A percentile compares a stretch with the other conserved stretches of the same genome.
These are phyloP conservation scores for Romanogobio albipinnatus DNA, from an alignment of 2,113 vertebrate genomes.

Conservation along the genomic window DNA sequence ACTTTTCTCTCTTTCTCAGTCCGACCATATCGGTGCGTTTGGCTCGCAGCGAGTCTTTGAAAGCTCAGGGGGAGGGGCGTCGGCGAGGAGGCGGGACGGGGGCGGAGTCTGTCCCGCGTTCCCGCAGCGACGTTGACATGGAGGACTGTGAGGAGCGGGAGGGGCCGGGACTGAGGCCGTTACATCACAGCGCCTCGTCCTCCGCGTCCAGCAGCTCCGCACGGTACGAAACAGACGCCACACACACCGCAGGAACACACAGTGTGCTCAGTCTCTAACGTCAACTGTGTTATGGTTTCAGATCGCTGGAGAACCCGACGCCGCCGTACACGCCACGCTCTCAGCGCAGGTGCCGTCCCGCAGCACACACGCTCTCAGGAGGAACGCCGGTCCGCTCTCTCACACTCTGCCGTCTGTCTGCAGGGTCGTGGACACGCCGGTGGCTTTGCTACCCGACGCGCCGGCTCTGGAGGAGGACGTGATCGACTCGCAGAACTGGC, in stretches of 20 bases:
- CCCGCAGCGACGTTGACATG: slow-evolving; percentile 93
- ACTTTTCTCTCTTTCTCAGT: slow-evolving; percentile 58
- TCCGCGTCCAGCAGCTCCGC: slow-evolving; percentile 89
- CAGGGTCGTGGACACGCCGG: slow-evolving; percentile 86
- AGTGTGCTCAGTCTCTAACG: neutral
- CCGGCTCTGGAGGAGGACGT: slow-evolving; percentile 86
- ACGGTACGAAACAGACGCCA: slow-evolving; percentile 67
- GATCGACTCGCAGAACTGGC: slow-evolving; percentile 86
- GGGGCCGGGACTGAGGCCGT: slow-evolving; percentile 70
- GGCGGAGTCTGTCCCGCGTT: slow-evolving; percentile 85
- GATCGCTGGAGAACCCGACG: slow-evolving; percentile 92
- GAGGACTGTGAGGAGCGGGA: slow-evolving; percentile 84
- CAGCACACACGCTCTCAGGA: neutral
- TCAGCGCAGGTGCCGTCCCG: slow-evolving; percentile 82
- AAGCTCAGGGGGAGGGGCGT: slow-evolving; percentile 89
- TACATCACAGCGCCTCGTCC: slow-evolving; percentile 87
- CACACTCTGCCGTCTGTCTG: neutral
- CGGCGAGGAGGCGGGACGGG: slow-evolving; percentile 70
- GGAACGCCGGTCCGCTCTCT: too few species aligned
- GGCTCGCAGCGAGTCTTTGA: slow-evolving; percentile 90
- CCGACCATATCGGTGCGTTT: slow-evolving; percentile 75
- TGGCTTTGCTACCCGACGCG: slow-evolving; percentile 78
- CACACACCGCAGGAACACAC: too few species aligned
- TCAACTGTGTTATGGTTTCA: slow-evolving; percentile 60
- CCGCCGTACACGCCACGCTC: slow-evolving; percentile 92